Conservation (phyloP, 1,140 invertebrate species). For the Pseudomyrmex gracilis region DNA sequence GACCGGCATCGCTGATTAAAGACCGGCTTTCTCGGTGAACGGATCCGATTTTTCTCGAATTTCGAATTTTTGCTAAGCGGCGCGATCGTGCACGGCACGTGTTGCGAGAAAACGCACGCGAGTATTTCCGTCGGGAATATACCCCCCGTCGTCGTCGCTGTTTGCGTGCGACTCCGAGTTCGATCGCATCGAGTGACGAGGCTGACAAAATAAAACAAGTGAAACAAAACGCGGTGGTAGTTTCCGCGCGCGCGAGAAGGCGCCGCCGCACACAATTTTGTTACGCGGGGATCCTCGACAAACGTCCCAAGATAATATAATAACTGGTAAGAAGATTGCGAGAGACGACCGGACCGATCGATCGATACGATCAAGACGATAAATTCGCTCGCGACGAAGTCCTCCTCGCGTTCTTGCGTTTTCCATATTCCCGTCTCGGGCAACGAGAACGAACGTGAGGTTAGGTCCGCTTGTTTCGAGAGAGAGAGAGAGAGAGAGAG, state of each 20-base stretch:
- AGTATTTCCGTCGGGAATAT: not conserved
- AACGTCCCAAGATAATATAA: constrained; percentile 24
- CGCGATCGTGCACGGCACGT: constrained; percentile 58
- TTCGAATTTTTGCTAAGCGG: not conserved
- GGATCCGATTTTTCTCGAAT: too few species aligned
- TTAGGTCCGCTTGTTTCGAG: constrained; percentile 71
- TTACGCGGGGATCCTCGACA: not conserved
- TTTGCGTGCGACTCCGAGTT: constrained; percentile 54
- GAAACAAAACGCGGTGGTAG: constrained; percentile 7
- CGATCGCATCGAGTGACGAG: constrained; percentile 56
- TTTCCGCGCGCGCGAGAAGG: constrained; percentile 24
- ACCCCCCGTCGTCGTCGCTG: not conserved
- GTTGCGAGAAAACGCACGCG: constrained; percentile 29
- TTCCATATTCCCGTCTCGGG: not conserved
- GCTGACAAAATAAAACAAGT: constrained; percentile 59
- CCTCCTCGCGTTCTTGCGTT: not conserved
- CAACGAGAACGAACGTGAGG: constrained; percentile 48
- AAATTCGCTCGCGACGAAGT: not conserved
- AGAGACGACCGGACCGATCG: not conserved
- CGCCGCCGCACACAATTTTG: not conserved
- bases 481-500: not conserved
- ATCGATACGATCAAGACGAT: not conserved
- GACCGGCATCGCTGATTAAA: constrained; percentile 10
- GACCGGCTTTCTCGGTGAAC: not conserved
- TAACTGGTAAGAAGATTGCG: not conserved